These are phyloP conservation scores for Synergus umbraculus DNA, from an alignment of 2,888 invertebrate genomes.

Conservation along the genomic window DNA sequence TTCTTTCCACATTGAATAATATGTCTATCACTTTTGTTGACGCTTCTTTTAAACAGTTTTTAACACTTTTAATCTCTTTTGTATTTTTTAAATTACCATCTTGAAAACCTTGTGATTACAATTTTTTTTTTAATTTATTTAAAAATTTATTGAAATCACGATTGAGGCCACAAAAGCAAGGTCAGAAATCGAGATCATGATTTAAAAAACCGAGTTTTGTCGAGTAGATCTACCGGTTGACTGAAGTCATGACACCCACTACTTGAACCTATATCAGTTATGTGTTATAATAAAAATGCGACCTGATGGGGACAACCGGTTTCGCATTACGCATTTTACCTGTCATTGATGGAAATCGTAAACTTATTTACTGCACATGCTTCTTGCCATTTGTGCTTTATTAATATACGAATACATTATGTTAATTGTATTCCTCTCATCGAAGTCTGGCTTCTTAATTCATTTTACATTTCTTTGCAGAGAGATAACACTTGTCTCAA, in stretches of 20 bases:
- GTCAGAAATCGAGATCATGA: background rate
- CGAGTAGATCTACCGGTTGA: conserved; percentile 15
- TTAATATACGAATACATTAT: background rate
- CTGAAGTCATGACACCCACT: conserved; percentile 30
- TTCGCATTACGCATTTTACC: conserved; percentile 13
- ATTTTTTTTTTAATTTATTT: no score
- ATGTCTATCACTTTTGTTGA: no score
- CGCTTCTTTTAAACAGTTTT: no score
- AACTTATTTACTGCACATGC: background rate
- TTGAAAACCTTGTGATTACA: no score
- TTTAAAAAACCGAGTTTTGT: background rate
- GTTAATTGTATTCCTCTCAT: conserved; percentile 1
- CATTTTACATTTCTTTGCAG: background rate
- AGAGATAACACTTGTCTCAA: background rate
- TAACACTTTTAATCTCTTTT: no score
- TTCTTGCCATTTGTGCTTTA: background rate
- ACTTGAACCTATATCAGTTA: conserved; percentile 17
- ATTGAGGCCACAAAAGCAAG: background rate
- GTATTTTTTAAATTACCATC: no score
- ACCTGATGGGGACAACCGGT: conserved; percentile 48
- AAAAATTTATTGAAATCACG: background rate
- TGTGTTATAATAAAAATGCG: conserved; percentile 34
- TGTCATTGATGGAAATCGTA: background rate
- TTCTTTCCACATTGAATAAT: no score
- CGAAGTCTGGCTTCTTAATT: background rate